Base-by-base conservation (phyloP, 2,888 invertebrate species). In the Drosophila histrio region DNA sequence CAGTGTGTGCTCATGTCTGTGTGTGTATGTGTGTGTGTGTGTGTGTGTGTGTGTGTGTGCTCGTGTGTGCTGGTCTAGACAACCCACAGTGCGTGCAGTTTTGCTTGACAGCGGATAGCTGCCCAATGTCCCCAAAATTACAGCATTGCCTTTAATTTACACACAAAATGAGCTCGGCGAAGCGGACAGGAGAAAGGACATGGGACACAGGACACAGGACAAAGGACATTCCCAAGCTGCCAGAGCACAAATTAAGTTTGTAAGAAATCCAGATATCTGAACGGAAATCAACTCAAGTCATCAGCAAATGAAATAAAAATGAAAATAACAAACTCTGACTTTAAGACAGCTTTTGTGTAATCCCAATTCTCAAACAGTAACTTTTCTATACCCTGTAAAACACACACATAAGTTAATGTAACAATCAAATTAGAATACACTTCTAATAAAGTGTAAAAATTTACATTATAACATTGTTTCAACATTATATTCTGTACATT, bases 211-310 rank as follows among this genome's bases (percentile, higher is more conserved):
- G 38, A 52, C 67, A 53, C 9, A n/a, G 44, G 32, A 60, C 50
- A 52, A 19, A 13, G 24, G 49, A 38, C 63, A 53, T 50, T 43
- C 47, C 13, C 53, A 44, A 59, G 34, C 47, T 60, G 44, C 39
- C 63, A 50, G 13, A 50, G 54, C 64, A 56, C 77, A 81, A 81
- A 81, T 87, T 86, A 77, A 81, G 77, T 86, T 83, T 82, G 52
- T 21, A 61, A 50, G 58, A 52, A 65, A 59, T 52, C 56, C 32
- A 57, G 46, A 62, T 64, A 59, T 47, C 32, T 39, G 41, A 58
- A 61, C 56, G 63, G 68, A 79, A 86, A 83, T 79, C 74, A 71
- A 73, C 50, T 81, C 63, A 78, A 78, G 66, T 59, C 30, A 38
- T 60, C 58, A 43, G 24, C 17, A 47, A 50, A 56, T 38, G 43